Base-by-base conservation (phyloP, 1,140 invertebrate species). In the Caenorhabditis inopinata region DNA sequence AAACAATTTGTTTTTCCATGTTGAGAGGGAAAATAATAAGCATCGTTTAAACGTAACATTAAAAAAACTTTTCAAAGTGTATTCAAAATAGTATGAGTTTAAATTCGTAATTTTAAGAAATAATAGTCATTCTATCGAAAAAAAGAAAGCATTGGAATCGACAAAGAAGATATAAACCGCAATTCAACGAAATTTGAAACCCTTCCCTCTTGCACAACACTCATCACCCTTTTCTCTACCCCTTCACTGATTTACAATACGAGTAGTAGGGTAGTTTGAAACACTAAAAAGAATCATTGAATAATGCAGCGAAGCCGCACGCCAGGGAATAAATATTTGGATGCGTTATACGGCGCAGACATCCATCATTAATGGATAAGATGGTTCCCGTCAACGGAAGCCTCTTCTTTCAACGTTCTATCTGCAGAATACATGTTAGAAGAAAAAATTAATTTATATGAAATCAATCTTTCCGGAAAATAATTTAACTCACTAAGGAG, bases 161-260 rank as follows among this genome's bases (percentile, higher is more conserved):
- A 68, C 58, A 68, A 68, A 68, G 58, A 68, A 68, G 58, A 68
- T 68, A 38, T 68, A 29, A 68, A 68, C 38, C 58, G 35, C 58
- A 68, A 68, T 68, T 68, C 58, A 38, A 38, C 58, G 58, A 68
- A 68, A 68, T 68, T 68, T 68, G 58, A 68, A 68, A 68, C 58
- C 38, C 58, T 68, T 68, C 58, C 38, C 29, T 62, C 53, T 62
- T 62, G n/a, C 25, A 11, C n/a, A 3, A 29, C 32, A 68, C 29
- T 38, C 32, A 29, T 38, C 32, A 29, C 58, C 32, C 18, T 68
- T 32, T 68, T 38, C 58, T 68, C 25, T 16, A 11, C 25, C 32
- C 32, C n/a, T 16, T 58, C 51, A n/a, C 58, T 68, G 58, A 68
- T 68, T 68, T 68, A 68, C 58, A 68, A 68, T 68, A 21, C 32